Evolutionary conservation across 2,888 invertebrate genomes (phyloP), one percentile per base, ranked within the genome.

Genomic region (Cepaea hortensis): DNA sequence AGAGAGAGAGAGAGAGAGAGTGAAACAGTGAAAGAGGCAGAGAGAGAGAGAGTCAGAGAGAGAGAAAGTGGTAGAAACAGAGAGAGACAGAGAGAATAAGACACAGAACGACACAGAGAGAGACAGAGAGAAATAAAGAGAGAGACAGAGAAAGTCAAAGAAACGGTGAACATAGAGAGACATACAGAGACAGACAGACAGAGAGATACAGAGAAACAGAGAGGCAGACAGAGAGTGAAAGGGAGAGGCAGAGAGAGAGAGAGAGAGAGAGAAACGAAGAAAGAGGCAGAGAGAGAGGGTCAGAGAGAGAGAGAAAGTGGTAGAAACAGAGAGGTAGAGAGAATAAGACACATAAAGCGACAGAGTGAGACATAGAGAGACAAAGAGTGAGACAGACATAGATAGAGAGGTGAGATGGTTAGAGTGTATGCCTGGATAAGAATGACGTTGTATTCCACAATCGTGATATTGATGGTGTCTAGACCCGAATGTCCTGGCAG

Each of bases 181-280:
- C 20, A 48, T 11, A 46, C 11, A n/a, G 50, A 46, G 79, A 20
- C 11, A n/a, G 50, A 50, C 11, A n/a, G 50, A 50, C 11, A n/a
- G 79, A 79, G 48, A 46, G 79, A 79, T 15, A 46, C 35, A 79
- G 48, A n/a, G 50, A 50, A 50, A 46, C 35, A 79, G n/a, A 35
- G 35, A 35, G 35, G 35, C 35, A 35, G 35, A 35, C 35, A 35
- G 35, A 35, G 35, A 35, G 35, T 13, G 79, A 79, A 46, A 46
- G 79, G 46, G n/a, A n/a, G 79, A 79, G 79, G 46, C 35, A 79
- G 79, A 46, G 79, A 79, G 79, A 46, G 79, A 46, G 50, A 50
- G 79, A 76, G 76, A 84, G 55, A 35, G 73, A 35, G 1, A 35
- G 35, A 35, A 35, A 35, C 35, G 35, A 35, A 35, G 35, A 35